Base-by-base conservation (phyloP, 2,797 vertebrate species). In the Ceyx erithaca region DNA sequence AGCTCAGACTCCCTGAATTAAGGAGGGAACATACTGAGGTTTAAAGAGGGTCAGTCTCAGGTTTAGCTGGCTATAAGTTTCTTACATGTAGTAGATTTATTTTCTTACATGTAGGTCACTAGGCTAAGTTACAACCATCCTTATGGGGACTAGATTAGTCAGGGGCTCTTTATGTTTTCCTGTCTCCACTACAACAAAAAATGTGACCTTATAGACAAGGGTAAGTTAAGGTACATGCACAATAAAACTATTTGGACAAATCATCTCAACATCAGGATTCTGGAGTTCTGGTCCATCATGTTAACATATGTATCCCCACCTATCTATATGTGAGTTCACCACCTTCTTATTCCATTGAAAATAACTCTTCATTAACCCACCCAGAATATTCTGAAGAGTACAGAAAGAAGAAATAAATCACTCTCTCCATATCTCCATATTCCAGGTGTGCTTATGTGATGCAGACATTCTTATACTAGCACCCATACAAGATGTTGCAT, bases 401-500 rank as follows among this genome's bases (percentile, higher is more conserved):
- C 0, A 80, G 35, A 69, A 72, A 62, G 10, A 73, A 67, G 11
- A 31, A 41, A 33, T 23, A 72, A 25, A 15, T 4, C 5, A 16
- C 4, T 37, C n/a, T 52, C 4, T 61, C 33, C 21, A 12, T 23
- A 18, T 14, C 16, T 54, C 33, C n/a, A 2, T 15, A 19, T 70
- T 75, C 41, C 54, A 9, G 3, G 7, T 54, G 10, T 31, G 28
- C 62, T 92, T 26, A 26, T 62, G 7, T 35, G 26, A 45, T 0
- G 0, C 21, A 77, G 30, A 67, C 15, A 33, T 69, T 76, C 49
- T 76, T 21, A 51, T 7, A 30, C 40, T 23, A 63, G 51, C 7
- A 57, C 9, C 7, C 41, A 10, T 8, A 25, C 0, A 0, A 80
- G 70, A 46, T 8, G n/a, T 18, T 85, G 37, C n/a, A 78, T 28